Conservation (phyloP, 1,140 invertebrate species). For the Sipha flava region DNA sequence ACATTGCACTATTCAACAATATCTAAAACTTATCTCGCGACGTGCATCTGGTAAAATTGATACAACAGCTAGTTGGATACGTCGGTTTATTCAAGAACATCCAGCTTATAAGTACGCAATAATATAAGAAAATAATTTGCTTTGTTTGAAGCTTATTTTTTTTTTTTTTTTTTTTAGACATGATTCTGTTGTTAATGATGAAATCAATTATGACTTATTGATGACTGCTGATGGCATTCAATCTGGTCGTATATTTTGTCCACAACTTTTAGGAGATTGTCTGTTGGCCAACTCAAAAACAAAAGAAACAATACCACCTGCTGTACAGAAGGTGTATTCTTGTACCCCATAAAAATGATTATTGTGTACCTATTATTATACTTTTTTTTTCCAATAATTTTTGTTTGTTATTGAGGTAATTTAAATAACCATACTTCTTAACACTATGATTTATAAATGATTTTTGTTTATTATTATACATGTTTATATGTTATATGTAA, state of each 20-base stretch:
- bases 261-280: slow-evolving; percentile 63
- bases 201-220: slow-evolving; percentile 89
- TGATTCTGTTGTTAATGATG: slow-evolving; percentile 81
- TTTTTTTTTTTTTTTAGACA: slow-evolving; percentile 48
- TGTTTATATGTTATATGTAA: not conserved
- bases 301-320: slow-evolving; percentile 66
- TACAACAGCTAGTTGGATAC: slow-evolving; percentile 86
- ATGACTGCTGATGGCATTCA: slow-evolving; percentile 65
- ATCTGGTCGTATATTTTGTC: slow-evolving; percentile 59
- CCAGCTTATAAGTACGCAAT: slow-evolving; percentile 71
- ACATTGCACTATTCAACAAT: slow-evolving; percentile 93
- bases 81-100: slow-evolving; percentile 82
- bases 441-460: not conserved
- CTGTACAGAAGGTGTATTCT: slow-evolving; percentile 51
- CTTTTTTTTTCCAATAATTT: not conserved
- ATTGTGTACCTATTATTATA: not conserved
- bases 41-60: slow-evolving; percentile 76
- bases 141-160: not conserved
- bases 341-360: not conserved
- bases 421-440: not conserved
- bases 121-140: not conserved
- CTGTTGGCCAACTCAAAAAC: slow-evolving; percentile 58
- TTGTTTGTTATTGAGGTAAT: not conserved
- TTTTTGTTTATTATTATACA: not conserved
- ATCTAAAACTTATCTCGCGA: slow-evolving; percentile 86